Conservation (phyloP, 1,140 invertebrate species). For the silkworm (Bombyx mori) region DNA sequence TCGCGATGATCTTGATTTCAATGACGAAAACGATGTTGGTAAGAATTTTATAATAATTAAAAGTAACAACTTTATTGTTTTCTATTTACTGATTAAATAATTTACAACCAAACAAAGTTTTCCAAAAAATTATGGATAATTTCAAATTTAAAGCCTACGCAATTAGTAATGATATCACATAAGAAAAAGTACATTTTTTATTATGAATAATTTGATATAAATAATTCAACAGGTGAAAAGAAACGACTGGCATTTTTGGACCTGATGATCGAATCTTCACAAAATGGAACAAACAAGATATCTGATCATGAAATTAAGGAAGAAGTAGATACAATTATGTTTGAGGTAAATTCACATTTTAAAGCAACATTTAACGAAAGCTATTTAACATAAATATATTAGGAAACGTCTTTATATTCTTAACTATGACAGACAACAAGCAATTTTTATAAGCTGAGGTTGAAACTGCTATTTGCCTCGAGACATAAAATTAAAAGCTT, state of each 20-base stretch:
- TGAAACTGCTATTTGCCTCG: too few relatives aligned
- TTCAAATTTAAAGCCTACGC: neutral
- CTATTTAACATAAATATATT: too few relatives aligned
- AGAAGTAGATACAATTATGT: slow-evolving; percentile 91
- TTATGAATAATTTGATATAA: neutral
- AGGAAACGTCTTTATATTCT: too few relatives aligned
- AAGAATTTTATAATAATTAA: slow-evolving; percentile 19
- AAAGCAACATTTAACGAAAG: too few relatives aligned
- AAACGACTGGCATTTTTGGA: slow-evolving; percentile 89
- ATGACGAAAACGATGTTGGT: slow-evolving; percentile 81
- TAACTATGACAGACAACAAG: too few relatives aligned
- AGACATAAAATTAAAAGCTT: too few relatives aligned
- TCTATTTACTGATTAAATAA: too few relatives aligned
- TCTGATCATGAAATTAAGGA: slow-evolving; percentile 84
- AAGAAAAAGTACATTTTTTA: neutral
- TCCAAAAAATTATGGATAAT: neutral
- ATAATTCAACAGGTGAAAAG: slow-evolving; percentile 73
- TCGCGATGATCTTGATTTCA: slow-evolving; percentile 80
- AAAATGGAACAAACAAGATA: slow-evolving; percentile 51
- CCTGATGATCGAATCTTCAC: slow-evolving; percentile 80
- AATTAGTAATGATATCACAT: neutral
- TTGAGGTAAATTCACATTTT: slow-evolving; percentile 75
- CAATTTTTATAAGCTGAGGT: too few relatives aligned
- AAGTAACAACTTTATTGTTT: too few relatives aligned
- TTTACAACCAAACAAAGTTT: too few relatives aligned